These are phyloP conservation scores for Onthophagus taurus DNA, from an alignment of 1,140 invertebrate genomes.

Conservation along the genomic window DNA sequence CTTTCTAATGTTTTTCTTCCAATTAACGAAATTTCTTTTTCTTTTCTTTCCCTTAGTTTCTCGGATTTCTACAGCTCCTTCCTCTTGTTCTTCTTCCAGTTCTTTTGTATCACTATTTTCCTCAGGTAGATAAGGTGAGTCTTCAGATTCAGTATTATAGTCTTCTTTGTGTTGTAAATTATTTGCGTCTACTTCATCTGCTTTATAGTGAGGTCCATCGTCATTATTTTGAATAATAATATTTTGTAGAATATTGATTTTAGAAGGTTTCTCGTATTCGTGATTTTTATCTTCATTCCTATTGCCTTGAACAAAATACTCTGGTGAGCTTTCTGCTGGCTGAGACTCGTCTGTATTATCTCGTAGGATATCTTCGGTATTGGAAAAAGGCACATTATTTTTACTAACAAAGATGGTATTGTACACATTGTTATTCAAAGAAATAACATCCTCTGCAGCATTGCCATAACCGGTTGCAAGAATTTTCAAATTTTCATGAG, in stretches of 20 bases:
- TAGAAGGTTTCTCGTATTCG: slow-evolving; percentile 12
- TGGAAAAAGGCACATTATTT: slow-evolving; percentile 9
- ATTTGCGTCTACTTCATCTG: slow-evolving; percentile 10
- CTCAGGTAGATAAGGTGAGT: slow-evolving; percentile 10
- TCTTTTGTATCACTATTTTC: slow-evolving; percentile 13
- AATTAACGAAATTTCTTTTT: slow-evolving; percentile 13
- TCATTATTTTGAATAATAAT: slow-evolving; percentile 14
- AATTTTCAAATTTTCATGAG: slow-evolving; percentile 12
- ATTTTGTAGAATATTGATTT: slow-evolving; percentile 14
- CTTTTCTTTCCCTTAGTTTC: slow-evolving; percentile 15
- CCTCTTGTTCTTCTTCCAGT: slow-evolving; percentile 12
- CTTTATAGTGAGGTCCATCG: slow-evolving; percentile 12
- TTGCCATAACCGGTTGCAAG: slow-evolving; percentile 10
- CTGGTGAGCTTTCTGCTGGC: slow-evolving; percentile 12
- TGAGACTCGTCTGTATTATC: slow-evolving; percentile 12
- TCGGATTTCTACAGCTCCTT: slow-evolving; percentile 13
- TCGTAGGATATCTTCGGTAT: slow-evolving; percentile 7
- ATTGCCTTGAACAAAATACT: slow-evolving; percentile 12
- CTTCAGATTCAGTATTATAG: slow-evolving; percentile 12
- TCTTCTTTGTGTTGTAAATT: slow-evolving; percentile 13
- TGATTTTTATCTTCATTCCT: slow-evolving; percentile 12
- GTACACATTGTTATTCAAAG: slow-evolving; percentile 11
- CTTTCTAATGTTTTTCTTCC: slow-evolving; percentile 14
- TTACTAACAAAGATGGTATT: slow-evolving; percentile 14
- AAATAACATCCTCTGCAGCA: slow-evolving; percentile 14